Evolutionary conservation across 2,113 vertebrate species (phyloP).

Genomic region (Emydura subglobosa): DNA sequence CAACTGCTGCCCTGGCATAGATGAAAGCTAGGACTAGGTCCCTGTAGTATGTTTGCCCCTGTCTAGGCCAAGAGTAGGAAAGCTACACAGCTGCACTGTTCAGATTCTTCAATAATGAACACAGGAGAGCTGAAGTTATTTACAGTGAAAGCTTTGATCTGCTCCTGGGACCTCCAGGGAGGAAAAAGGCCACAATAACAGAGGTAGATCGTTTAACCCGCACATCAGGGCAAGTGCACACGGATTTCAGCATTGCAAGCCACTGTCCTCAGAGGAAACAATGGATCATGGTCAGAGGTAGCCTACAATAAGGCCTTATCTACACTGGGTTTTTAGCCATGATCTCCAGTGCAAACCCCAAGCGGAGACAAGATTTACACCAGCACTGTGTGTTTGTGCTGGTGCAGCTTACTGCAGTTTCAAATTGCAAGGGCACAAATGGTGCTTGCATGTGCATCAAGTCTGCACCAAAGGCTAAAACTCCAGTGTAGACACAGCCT

Average conservation of each 20-base stretch:
- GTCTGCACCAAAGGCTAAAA: neutral
- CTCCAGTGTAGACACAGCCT: neutral
- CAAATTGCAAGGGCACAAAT: neutral
- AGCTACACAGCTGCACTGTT: accelerated
- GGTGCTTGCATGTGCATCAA: neutral
- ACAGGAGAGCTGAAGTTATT: neutral
- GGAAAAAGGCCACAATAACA: neutral
- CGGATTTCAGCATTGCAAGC: neutral
- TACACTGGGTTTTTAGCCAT: accelerated
- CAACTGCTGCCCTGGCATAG: neutral
- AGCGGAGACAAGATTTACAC: neutral
- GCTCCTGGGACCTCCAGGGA: neutral
- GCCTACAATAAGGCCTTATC: neutral
- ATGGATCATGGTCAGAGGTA: neutral
- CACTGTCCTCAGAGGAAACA: neutral
- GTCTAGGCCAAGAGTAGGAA: accelerated
- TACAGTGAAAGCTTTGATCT: neutral
- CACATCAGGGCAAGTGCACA: neutral
- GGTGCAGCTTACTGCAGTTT: neutral
- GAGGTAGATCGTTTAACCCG: neutral
- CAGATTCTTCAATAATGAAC: neutral
- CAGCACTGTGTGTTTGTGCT: neutral
- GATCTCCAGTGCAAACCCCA: neutral
- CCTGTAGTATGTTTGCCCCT: neutral
- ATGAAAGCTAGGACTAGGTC: neutral